Percentiles rank a stretch among this genome's conserved stretches.
Conservation (phyloP, 2,797 vertebrate species). For the Chaunax sp. region DNA sequence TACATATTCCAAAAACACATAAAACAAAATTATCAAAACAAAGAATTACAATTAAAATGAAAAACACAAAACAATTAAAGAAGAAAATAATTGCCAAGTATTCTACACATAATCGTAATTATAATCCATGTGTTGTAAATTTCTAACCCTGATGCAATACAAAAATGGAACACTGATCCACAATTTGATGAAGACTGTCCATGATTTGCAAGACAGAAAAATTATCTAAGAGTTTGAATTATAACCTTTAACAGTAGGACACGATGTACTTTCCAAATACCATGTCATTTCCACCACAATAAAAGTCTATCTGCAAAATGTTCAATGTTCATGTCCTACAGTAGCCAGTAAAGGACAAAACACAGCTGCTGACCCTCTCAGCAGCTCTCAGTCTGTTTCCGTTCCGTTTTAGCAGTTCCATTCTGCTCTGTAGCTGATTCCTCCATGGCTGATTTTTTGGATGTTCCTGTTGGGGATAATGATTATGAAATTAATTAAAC, state of each 20-base stretch:
- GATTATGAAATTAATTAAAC: constrained; percentile 15
- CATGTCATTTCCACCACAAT: constrained; percentile 7
- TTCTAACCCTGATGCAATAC: neutral
- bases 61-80: constrained; percentile 31
- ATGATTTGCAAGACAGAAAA: constrained; percentile 23
- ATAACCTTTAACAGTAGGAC: constrained; percentile 16
- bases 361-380: constrained; percentile 39
- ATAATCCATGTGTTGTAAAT: too few relatives aligned
- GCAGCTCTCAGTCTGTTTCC: constrained; percentile 52
- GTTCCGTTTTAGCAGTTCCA: constrained; percentile 52
- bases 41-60: too few relatives aligned
- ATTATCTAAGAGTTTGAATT: neutral
- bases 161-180: constrained; percentile 17
- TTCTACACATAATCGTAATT: neutral
- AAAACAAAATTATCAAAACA: neutral
- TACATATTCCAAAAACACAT: neutral
- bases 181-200: constrained; percentile 16
- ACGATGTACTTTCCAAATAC: constrained; percentile 14
- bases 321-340: constrained; percentile 14
- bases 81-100: neutral
- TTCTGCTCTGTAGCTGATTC: constrained; percentile 62
- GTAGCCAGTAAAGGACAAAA: constrained; percentile 9
- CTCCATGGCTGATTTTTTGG: constrained; percentile 76
- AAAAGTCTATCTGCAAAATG: constrained; percentile 7
- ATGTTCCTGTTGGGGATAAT: constrained; percentile 68